Evolutionary conservation across 2,797 vertebrate species (phyloP).

Genomic region (Pteropus rufus): DNA sequence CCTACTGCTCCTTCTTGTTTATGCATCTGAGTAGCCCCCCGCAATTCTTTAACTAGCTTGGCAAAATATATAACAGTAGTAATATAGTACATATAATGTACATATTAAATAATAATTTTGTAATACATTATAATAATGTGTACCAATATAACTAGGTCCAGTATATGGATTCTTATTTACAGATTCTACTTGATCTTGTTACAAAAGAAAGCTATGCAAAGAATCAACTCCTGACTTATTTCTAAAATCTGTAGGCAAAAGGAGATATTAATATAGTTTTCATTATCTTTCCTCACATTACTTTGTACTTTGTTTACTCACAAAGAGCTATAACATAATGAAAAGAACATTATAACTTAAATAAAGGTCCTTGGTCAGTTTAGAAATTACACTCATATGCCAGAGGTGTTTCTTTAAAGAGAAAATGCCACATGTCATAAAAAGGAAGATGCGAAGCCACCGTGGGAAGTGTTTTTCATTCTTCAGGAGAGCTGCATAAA

Average conservation of each 20-base stretch:
- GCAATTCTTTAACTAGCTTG: neutral
- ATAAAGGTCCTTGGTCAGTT: neutral
- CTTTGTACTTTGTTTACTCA: neutral
- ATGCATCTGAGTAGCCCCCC: neutral
- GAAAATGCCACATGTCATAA: rapidly evolving
- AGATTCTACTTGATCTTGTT: neutral
- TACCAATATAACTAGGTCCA: neutral
- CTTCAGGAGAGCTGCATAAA: neutral
- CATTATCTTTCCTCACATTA: neutral
- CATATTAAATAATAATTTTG: neutral
- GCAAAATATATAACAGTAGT: neutral
- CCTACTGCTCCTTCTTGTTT: neutral
- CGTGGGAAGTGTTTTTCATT: neutral
- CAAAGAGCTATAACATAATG: neutral
- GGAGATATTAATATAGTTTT: neutral
- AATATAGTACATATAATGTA: neutral
- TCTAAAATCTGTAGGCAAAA: neutral
- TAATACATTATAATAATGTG: neutral
- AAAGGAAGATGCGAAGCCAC: neutral
- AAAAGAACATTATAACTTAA: neutral
- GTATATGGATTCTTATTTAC: neutral
- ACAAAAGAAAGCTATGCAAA: neutral
- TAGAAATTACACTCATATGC: neutral
- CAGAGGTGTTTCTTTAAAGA: neutral
- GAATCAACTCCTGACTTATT: neutral